Conservation (phyloP, 1,140 invertebrate genomes). For the Trachelipus rathkii region DNA sequence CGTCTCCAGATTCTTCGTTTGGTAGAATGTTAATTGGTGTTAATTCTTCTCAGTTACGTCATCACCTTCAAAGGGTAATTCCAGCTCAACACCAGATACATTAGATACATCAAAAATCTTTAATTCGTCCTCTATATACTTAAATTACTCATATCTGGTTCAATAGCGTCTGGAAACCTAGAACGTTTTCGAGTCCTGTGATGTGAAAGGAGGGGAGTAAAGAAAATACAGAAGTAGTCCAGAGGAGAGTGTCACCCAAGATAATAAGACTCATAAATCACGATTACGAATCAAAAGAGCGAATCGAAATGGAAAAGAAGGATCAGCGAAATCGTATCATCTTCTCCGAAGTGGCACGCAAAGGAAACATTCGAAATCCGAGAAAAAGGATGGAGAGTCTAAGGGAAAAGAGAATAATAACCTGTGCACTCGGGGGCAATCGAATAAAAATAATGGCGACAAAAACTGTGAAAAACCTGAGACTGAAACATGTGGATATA, state of each 20-base stretch:
- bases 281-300: constrained; percentile 7
- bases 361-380: neutral
- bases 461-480: no score
- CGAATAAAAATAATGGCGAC: no score
- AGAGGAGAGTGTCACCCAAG: constrained; percentile 4
- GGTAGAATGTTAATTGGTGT: neutral
- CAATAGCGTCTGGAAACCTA: neutral
- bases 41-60: neutral
- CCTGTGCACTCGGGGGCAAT: no score
- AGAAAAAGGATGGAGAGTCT: neutral
- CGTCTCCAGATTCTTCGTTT: neutral
- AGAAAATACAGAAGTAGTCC: neutral
- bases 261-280: constrained; percentile 7
- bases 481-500: no score
- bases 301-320: neutral
- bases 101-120: neutral
- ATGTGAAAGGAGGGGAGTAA: neutral
- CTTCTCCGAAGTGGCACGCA: neutral
- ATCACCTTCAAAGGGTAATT: neutral
- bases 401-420: neutral
- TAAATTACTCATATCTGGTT: neutral
- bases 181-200: no score
- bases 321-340: constrained; percentile 3
- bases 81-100: neutral
- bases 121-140: neutral